Conservation (phyloP, 1,140 invertebrate genomes). For the Ruditapes philippinarum region DNA sequence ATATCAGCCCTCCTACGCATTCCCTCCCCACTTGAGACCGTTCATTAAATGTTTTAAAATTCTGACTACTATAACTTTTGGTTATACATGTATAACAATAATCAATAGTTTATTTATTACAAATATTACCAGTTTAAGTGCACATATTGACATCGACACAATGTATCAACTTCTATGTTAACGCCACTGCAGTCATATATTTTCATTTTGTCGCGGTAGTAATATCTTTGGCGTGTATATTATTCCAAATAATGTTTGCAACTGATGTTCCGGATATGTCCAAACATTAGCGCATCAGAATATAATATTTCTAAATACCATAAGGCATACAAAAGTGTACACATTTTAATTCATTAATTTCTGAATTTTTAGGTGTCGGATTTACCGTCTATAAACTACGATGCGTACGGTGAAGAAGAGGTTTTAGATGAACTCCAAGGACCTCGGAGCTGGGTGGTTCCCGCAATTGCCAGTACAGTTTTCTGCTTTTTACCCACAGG, state of each 20-base stretch:
- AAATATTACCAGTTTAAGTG: too few relatives aligned
- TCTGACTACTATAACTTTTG: too few relatives aligned
- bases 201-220: too few relatives aligned
- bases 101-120: too few relatives aligned
- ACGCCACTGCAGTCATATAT: too few relatives aligned
- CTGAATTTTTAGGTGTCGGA: neutral
- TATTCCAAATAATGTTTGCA: neutral
- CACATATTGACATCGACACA: too few relatives aligned
- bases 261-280: neutral
- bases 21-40: too few relatives aligned
- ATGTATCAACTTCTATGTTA: too few relatives aligned
- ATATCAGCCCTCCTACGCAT: too few relatives aligned
- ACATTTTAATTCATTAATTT: neutral
- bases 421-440: neutral
- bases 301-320: neutral
- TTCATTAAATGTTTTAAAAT: too few relatives aligned
- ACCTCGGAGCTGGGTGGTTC: neutral
- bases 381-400: neutral
- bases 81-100: too few relatives aligned
- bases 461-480: slow-evolving; percentile 12
- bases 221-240: neutral
- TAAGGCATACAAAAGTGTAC: too few relatives aligned
- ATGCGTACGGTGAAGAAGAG: neutral
- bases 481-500: slow-evolving; percentile 26
- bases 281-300: neutral